These are phyloP conservation scores for Misgurnus anguillicaudatus DNA, from an alignment of 2,113 vertebrate species.

Conservation along the genomic window DNA sequence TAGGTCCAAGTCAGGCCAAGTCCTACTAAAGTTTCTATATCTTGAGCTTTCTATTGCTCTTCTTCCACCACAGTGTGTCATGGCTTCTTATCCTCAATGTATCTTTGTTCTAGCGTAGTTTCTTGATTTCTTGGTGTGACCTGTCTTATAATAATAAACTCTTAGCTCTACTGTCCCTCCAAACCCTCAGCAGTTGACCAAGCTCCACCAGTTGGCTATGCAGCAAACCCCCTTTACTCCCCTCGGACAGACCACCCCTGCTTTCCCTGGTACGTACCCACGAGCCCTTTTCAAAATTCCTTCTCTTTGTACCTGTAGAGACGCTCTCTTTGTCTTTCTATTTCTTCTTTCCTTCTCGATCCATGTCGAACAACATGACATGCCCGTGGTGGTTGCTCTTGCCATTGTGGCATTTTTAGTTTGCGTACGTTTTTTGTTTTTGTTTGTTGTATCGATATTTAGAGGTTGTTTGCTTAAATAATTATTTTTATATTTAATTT, in stretches of 20 bases:
- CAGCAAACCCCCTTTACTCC: conserved; percentile 99
- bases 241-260: conserved; percentile 99
- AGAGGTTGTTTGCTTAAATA: too few species aligned
- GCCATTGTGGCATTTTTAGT: conserved; percentile 42
- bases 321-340: conserved; percentile 69
- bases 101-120: conserved; percentile 73
- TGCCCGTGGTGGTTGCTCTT: conserved; percentile 80
- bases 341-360: conserved; percentile 68
- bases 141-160: conserved; percentile 92
- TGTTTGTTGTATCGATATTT: too few species aligned
- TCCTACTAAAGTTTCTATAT: conserved; percentile 70
- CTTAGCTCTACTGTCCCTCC: conserved; percentile 98
- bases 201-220: conserved; percentile 99
- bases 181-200: conserved; percentile 99
- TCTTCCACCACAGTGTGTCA: conserved; percentile 79
- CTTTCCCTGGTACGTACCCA: conserved; percentile 99
- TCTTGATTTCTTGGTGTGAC: conserved; percentile 84
- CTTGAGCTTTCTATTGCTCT: conserved; percentile 50
- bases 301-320: conserved; percentile 87
- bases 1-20: conserved; percentile 76
- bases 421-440: too few species aligned
- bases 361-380: conserved; percentile 62
- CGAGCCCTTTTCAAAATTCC: conserved; percentile 81
- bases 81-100: conserved; percentile 78
- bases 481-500: neutral